phyloP scores from a whole-genome alignment of 2,888 invertebrate genomes.

The Omphaloscelis lunosa region DNA sequence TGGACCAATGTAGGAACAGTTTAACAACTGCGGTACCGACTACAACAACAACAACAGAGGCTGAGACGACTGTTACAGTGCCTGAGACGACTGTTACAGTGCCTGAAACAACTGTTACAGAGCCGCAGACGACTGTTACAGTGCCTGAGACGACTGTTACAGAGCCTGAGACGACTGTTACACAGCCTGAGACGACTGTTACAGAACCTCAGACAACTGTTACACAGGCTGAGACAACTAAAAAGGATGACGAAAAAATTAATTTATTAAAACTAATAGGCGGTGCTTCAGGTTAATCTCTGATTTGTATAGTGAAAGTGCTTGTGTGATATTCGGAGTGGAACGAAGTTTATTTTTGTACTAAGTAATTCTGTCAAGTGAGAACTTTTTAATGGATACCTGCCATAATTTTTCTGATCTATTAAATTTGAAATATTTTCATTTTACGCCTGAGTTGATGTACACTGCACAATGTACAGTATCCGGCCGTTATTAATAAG shows the following conservation, averaged over 20 bases:
- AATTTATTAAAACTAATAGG: conserved; percentile 4
- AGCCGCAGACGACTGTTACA: background rate
- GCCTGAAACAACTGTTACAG: background rate
- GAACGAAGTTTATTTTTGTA: background rate
- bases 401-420: background rate
- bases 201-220: rapidly evolving
- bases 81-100: background rate
- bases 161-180: background rate
- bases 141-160: background rate
- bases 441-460: background rate
- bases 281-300: background rate
- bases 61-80: background rate
- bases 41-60: background rate
- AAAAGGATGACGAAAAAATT: too few species aligned
- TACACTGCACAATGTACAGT: background rate
- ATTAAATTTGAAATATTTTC: background rate
- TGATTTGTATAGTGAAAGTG: conserved; percentile 14
- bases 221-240: background rate
- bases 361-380: background rate
- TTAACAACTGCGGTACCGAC: background rate
- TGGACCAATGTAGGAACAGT: conserved; percentile 68
- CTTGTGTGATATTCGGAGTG: background rate
- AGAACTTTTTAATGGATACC: background rate
- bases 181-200: background rate
- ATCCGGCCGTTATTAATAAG: background rate